Evolutionary conservation across 2,797 vertebrate genomes (phyloP).

Genomic region (Manis pentadactyla): DNA sequence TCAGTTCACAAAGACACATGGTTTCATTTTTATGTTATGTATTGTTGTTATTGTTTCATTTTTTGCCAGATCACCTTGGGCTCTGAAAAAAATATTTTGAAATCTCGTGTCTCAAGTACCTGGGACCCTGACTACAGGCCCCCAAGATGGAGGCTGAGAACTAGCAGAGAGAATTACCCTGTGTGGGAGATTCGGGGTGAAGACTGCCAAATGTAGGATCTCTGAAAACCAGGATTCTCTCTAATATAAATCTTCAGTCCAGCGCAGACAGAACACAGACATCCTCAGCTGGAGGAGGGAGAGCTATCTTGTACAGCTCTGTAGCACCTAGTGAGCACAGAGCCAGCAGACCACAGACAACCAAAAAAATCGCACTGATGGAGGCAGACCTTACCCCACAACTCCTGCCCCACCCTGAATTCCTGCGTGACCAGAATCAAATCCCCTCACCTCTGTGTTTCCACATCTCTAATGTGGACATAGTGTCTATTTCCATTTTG

Average conservation of each 20-base stretch:
- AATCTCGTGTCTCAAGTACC: neutral
- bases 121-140: neutral
- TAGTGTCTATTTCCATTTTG: neutral
- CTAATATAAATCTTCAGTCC: neutral
- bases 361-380: too few species aligned
- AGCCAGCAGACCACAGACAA: too few species aligned
- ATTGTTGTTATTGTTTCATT: neutral
- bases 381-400: neutral
- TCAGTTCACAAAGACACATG: neutral
- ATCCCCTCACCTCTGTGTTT: neutral
- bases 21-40: neutral
- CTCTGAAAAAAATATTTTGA: neutral
- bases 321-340: fast-evolving
- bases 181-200: neutral
- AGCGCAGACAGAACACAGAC: neutral
- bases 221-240: neutral
- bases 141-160: neutral
- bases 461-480: neutral
- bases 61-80: neutral
- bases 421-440: neutral
- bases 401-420: neutral
- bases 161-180: neutral
- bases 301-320: too few species aligned
- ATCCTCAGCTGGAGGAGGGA: neutral
- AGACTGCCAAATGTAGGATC: neutral